A percentile compares a stretch with the other conserved stretches of the same genome.
Evolutionary conservation across 2,113 vertebrate species (phyloP).

Genomic region (Coturnix japonica): DNA sequence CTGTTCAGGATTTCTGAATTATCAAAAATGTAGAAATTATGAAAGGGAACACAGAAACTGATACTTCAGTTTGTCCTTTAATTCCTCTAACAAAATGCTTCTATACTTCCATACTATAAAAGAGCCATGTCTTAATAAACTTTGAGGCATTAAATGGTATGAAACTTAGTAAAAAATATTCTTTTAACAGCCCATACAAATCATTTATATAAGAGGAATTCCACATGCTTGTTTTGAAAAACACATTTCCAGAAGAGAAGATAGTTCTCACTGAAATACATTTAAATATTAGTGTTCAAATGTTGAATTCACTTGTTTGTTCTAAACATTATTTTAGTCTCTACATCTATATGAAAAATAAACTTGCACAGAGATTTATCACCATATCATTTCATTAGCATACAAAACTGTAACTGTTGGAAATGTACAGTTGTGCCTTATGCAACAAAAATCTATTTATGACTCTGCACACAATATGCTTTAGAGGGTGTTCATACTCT

Average conservation of each 20-base stretch:
- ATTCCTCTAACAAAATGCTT: not conserved
- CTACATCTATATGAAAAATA: constrained; percentile 38
- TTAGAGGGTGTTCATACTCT: not conserved
- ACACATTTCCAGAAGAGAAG: constrained; percentile 25
- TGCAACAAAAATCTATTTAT: constrained; percentile 32
- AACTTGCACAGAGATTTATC: constrained; percentile 14
- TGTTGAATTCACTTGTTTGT: not conserved
- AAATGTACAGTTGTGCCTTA: not conserved
- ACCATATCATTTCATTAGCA: not conserved
- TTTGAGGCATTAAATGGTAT: not conserved
- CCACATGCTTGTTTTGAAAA: not conserved
- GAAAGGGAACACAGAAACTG: not conserved
- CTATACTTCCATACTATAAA: not conserved
- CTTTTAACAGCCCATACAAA: constrained; percentile 4
- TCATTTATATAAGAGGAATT: not conserved
- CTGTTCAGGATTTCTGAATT: not conserved
- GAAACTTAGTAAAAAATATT: constrained; percentile 2
- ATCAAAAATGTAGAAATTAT: not conserved
- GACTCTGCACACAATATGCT: not conserved
- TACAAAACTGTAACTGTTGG: constrained; percentile 8
- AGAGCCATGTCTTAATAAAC: not conserved
- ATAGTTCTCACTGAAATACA: not conserved
- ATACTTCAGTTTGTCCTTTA: not conserved
- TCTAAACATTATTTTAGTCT: constrained; percentile 39
- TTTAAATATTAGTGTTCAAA: constrained; percentile 31